phyloP scores from a whole-genome alignment of 2,797 vertebrate species.

The Myripristis murdjan region DNA sequence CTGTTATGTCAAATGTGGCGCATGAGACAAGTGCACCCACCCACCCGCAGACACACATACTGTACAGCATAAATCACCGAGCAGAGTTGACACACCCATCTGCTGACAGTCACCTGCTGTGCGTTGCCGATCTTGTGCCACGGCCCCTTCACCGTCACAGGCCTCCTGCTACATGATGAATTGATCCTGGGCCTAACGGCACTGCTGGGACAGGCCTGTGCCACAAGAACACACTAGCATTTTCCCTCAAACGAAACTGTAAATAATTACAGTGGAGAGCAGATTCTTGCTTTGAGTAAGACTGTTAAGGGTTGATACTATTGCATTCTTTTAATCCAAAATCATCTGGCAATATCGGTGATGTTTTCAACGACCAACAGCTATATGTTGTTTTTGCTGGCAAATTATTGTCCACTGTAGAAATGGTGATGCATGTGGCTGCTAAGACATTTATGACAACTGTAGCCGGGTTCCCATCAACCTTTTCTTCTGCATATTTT shows the following conservation, averaged over 20 bases:
- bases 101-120: constrained; percentile 54
- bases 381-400: too few relatives aligned
- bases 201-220: constrained; percentile 36
- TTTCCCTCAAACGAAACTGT: constrained; percentile 33
- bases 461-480: too few relatives aligned
- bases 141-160: constrained; percentile 51
- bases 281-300: background rate
- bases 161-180: constrained; percentile 35
- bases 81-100: constrained; percentile 30
- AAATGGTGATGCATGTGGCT: too few relatives aligned
- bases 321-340: constrained; percentile 49
- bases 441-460: too few relatives aligned
- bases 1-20: constrained; percentile 18
- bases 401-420: too few relatives aligned
- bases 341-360: too few relatives aligned
- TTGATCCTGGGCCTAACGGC: constrained; percentile 30
- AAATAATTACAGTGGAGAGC: constrained; percentile 40
- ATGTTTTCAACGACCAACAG: too few relatives aligned
- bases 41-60: constrained; percentile 10
- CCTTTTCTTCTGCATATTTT: too few relatives aligned
- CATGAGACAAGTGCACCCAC: background rate
- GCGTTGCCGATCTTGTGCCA: constrained; percentile 41
- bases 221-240: too few relatives aligned
- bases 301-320: constrained; percentile 2
- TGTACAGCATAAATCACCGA: constrained; percentile 20